Conservation (phyloP, 2,888 invertebrate species). For the Aleiodes leptofemur region DNA sequence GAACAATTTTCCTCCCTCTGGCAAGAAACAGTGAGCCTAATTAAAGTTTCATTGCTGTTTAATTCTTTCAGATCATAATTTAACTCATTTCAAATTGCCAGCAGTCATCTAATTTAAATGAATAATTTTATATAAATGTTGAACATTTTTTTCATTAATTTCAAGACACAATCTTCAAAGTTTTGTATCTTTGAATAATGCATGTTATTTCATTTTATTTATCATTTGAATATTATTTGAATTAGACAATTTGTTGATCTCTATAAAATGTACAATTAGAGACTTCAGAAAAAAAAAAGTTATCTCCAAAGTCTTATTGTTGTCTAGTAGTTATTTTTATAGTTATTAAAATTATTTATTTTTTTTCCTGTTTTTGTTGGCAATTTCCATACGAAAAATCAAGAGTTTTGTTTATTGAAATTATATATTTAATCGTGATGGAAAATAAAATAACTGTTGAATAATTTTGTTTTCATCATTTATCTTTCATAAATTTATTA, state of each 20-base stretch:
- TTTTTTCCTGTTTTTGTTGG: slow-evolving; percentile 47
- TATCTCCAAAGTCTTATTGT: slow-evolving; percentile 58
- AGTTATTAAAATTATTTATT: slow-evolving; percentile 50
- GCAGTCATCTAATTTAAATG: too few relatives aligned
- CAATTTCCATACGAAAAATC: slow-evolving; percentile 45
- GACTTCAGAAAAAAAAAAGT: slow-evolving; percentile 21
- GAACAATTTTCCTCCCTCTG: slow-evolving; percentile 29
- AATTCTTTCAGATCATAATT: background rate
- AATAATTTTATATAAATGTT: too few relatives aligned
- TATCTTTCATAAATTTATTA: background rate
- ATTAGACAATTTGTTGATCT: slow-evolving; percentile 14
- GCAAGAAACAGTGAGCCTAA: slow-evolving; percentile 41
- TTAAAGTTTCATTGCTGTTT: slow-evolving; percentile 31
- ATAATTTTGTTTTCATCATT: too few relatives aligned
- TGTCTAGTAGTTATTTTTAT: slow-evolving; percentile 58
- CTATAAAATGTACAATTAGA: slow-evolving; percentile 35
- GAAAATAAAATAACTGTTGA: too few relatives aligned
- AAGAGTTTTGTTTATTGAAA: slow-evolving; percentile 1
- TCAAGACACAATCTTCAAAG: slow-evolving; percentile 5
- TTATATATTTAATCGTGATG: background rate
- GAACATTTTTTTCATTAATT: background rate
- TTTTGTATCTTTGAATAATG: background rate
- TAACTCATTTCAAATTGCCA: background rate
- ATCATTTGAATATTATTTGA: too few relatives aligned
- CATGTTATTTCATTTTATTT: background rate